Percentiles rank a stretch among this genome's conserved stretches.
Evolutionary conservation across 2,888 invertebrate genomes (phyloP).

Genomic region (Acronicta alni): DNA sequence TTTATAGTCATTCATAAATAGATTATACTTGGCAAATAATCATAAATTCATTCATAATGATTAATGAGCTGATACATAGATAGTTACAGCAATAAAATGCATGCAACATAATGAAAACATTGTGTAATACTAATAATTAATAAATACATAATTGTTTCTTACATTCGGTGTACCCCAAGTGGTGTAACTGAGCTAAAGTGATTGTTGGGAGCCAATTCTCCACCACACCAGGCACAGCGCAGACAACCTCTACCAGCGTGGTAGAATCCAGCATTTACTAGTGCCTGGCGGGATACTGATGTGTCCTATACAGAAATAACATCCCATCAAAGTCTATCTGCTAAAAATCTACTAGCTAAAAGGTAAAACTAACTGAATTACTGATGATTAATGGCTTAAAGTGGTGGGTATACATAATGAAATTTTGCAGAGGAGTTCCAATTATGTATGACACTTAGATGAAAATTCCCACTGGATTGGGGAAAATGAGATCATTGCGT

Average conservation of each 20-base stretch:
- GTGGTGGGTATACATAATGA: too few species aligned
- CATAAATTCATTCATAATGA: neutral
- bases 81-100: conserved; percentile 1
- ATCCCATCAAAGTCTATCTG: neutral
- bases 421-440: too few species aligned
- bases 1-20: too few species aligned
- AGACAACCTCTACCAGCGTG: conserved; percentile 92
- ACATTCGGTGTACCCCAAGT: conserved; percentile 91
- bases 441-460: too few species aligned
- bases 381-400: too few species aligned
- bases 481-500: too few species aligned
- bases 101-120: conserved; percentile 1
- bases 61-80: neutral
- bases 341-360: too few species aligned
- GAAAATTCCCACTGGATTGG: too few species aligned
- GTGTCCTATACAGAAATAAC: conserved; percentile 68
- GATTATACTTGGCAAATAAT: neutral
- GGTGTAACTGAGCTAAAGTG: conserved; percentile 91
- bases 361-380: too few species aligned
- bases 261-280: conserved; percentile 96
- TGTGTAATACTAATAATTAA: neutral
- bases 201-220: conserved; percentile 90
- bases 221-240: conserved; percentile 95
- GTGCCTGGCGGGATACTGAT: conserved; percentile 90
- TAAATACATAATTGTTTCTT: conserved; percentile 48